Conservation (phyloP, 2,888 invertebrate species). For the Noctua janthina region DNA sequence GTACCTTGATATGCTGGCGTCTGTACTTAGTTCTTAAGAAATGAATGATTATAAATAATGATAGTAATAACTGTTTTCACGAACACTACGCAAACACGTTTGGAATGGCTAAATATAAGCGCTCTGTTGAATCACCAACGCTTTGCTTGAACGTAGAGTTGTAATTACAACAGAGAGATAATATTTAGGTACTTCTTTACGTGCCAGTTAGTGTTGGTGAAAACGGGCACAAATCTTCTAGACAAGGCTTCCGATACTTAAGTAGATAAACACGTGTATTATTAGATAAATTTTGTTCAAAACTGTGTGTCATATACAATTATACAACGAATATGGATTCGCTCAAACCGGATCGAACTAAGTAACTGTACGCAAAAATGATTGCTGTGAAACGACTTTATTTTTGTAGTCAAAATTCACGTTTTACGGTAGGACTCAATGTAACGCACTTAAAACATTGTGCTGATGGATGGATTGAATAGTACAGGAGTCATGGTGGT, state of each 20-base stretch:
- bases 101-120: background rate
- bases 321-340: constrained; percentile 1
- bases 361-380: too few species aligned
- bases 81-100: background rate
- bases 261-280: background rate
- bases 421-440: too few species aligned
- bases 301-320: background rate
- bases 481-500: too few species aligned
- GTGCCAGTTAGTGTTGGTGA: background rate
- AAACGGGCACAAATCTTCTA: constrained; percentile 1
- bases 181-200: background rate
- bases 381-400: too few species aligned
- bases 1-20: too few species aligned
- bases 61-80: background rate
- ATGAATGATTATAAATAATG: background rate
- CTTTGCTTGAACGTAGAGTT: background rate
- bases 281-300: background rate
- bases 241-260: constrained; percentile 21
- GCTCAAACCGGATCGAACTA: background rate
- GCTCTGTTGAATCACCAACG: background rate
- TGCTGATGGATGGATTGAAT: too few species aligned
- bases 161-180: background rate
- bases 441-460: too few species aligned
- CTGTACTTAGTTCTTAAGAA: background rate
- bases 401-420: too few species aligned